Evolutionary conservation across 2,797 vertebrate species (phyloP).

Genomic region (Acipenser oxyrinchus): DNA sequence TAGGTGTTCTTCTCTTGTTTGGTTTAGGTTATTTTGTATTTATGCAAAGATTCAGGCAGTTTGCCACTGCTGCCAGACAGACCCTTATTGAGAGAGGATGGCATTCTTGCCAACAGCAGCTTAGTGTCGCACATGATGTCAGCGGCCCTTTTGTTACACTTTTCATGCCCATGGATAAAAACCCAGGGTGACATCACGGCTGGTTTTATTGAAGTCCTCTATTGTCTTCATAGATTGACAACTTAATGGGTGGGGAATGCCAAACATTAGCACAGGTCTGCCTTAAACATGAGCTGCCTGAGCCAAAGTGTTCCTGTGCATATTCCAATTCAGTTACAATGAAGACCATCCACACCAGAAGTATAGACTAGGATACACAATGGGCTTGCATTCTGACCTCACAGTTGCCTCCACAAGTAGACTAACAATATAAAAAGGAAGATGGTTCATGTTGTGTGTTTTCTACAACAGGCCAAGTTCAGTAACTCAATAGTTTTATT

Average conservation of each 20-base stretch:
- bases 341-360: too few species aligned
- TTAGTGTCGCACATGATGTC: neutral
- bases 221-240: slow-evolving; percentile 7
- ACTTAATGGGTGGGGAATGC: neutral
- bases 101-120: slow-evolving; percentile 8
- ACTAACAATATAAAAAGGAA: too few species aligned
- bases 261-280: neutral
- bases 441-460: too few species aligned
- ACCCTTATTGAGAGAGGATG: neutral
- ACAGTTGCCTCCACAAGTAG: too few species aligned
- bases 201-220: slow-evolving; percentile 4
- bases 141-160: neutral
- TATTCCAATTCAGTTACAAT: too few species aligned
- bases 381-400: too few species aligned
- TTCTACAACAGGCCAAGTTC: too few species aligned
- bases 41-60: neutral
- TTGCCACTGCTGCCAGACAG: neutral
- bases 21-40: neutral
- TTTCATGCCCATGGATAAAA: neutral
- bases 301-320: too few species aligned
- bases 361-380: too few species aligned
- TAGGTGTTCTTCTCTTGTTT: too few species aligned
- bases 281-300: too few species aligned
- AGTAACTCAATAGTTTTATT: too few species aligned
- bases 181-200: neutral